Evolutionary conservation across 2,797 vertebrate genomes (phyloP).

Genomic region (Erethizon dorsatum): DNA sequence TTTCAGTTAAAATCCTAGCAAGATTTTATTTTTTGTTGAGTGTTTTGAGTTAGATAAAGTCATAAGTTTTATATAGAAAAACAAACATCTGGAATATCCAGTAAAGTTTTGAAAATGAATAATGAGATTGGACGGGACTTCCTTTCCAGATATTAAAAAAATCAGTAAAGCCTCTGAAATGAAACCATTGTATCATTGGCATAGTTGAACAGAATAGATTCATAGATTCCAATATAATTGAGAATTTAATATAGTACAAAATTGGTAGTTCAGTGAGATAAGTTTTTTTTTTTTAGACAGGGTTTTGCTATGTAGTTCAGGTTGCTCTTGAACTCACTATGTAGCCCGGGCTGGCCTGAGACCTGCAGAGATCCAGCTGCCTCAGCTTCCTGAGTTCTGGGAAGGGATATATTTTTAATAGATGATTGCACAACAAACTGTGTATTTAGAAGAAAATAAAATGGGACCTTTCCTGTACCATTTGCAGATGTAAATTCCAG

Average conservation of each 20-base stretch:
- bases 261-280: constrained; percentile 31
- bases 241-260: constrained; percentile 34
- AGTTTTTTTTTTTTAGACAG: not conserved
- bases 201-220: constrained; percentile 42
- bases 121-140: not conserved
- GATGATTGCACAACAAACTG: not conserved
- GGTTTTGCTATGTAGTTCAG: not conserved
- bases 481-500: constrained; percentile 47
- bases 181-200: constrained; percentile 39
- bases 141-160: constrained; percentile 37
- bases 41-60: constrained; percentile 34
- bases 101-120: constrained; percentile 41
- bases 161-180: constrained; percentile 36
- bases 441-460: constrained; percentile 57
- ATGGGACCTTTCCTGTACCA: not conserved
- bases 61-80: constrained; percentile 50
- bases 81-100: not conserved
- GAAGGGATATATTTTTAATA: constrained; percentile 39
- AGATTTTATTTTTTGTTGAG: not conserved
- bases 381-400: not conserved
- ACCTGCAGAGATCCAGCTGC: not conserved
- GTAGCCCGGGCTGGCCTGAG: not conserved
- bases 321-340: no score
- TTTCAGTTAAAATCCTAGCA: constrained; percentile 51
- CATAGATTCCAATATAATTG: constrained; percentile 14